Evolutionary conservation across 1,140 invertebrate genomes (phyloP).

Genomic region (Brachionus asplanchnoidis): DNA sequence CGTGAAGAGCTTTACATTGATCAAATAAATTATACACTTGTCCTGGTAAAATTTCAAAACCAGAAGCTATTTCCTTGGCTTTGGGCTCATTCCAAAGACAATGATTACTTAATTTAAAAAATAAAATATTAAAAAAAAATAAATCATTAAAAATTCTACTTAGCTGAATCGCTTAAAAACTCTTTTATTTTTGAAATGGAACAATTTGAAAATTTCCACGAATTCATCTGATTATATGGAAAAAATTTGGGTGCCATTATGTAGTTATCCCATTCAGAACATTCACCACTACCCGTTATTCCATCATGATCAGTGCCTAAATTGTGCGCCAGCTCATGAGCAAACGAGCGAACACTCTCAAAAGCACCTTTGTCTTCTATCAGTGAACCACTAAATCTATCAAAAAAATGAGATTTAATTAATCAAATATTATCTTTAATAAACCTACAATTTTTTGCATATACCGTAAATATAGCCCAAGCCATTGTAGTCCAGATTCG

Average conservation of each 20-base stretch:
- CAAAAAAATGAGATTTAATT: background rate
- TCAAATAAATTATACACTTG: constrained; percentile 19
- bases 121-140: background rate
- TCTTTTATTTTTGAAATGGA: constrained; percentile 10
- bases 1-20: background rate
- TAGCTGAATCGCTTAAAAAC: background rate
- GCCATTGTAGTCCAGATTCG: constrained; percentile 7
- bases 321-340: constrained; percentile 23
- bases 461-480: constrained; percentile 21
- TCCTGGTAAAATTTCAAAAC: background rate
- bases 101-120: background rate
- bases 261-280: constrained; percentile 15
- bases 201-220: constrained; percentile 11
- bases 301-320: constrained; percentile 18
- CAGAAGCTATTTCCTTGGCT: background rate
- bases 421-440: background rate
- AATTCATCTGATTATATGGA: constrained; percentile 12
- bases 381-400: constrained; percentile 14
- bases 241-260: constrained; percentile 28
- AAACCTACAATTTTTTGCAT: constrained; percentile 5
- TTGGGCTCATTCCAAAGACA: background rate
- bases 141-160: background rate
- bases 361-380: constrained; percentile 7
- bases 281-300: background rate
- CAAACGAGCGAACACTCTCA: constrained; percentile 25